Percentiles rank a stretch among this genome's conserved stretches.
phyloP scores from a whole-genome alignment of 2,888 invertebrate genomes.

The Plebejus anna region DNA sequence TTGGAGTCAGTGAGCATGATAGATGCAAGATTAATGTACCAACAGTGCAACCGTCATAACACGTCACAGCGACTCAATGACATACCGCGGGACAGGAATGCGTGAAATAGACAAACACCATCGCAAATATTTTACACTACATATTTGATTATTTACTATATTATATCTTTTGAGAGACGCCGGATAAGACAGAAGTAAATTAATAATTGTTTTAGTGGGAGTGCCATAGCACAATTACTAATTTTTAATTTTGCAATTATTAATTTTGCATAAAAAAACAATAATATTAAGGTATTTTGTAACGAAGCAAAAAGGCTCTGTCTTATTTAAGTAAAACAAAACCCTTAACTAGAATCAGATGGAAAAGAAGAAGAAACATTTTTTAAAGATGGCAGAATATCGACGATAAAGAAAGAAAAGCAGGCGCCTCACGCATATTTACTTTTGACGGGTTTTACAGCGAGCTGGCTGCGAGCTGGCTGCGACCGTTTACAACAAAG shows the following conservation, averaged over 20 bases:
- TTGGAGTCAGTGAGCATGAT: background rate
- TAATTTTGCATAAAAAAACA: too few relatives aligned
- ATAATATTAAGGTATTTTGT: too few relatives aligned
- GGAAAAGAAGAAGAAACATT: background rate
- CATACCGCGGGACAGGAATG: conserved; percentile 10
- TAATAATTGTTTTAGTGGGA: too few relatives aligned
- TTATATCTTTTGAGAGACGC: too few relatives aligned
- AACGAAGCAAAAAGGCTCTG: too few relatives aligned
- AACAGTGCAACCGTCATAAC: conserved; percentile 16
- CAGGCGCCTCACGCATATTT: conserved; percentile 29
- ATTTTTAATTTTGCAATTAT: too few relatives aligned
- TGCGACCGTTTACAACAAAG: conserved; percentile 60
- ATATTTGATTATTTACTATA: too few relatives aligned
- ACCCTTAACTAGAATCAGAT: too few relatives aligned
- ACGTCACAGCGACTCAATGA: conserved; percentile 8
- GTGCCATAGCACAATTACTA: too few relatives aligned
- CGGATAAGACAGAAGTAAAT: too few relatives aligned
- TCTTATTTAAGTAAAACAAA: too few relatives aligned
- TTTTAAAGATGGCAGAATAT: background rate
- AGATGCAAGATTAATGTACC: conserved; percentile 10
- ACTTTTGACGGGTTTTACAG: conserved; percentile 31
- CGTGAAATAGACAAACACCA: conserved; percentile 15
- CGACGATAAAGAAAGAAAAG: conserved; percentile 12
- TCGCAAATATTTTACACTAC: background rate
- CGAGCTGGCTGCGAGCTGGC: conserved; percentile 42